Evolutionary conservation across 2,888 invertebrate species (phyloP), one percentile per base, ranked within the genome.

Genomic region (Sepioteuthis lessoniana): DNA sequence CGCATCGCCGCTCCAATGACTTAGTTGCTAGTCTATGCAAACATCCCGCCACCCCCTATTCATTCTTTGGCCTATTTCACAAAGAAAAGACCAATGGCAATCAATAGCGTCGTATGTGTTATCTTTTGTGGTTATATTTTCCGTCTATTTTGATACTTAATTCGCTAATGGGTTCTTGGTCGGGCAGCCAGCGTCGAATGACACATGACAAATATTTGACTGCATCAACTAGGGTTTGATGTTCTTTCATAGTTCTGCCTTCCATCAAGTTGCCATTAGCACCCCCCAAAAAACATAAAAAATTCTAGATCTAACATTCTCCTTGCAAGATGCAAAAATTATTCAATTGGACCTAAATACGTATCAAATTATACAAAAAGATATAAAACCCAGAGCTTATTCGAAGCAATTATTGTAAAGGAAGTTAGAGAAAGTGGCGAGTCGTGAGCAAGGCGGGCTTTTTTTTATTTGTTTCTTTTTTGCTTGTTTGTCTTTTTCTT

Each of bases 191-290:
- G 4, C 76, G n/a, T 16, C 76, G 76, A n/a, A 76, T 35, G 76
- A 35, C 76, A 76, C n/a, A 76, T 76, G n/a, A 76, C 76, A 76
- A 76, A 76, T 76, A 76, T 76, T 76, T 76, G 76, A 76, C 76
- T 19, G n/a, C 76, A 4, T 76, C 76, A n/a, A 76, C 76, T 76
- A n/a, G 76, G 76, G 10, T 76, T 76, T 76, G 76, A 76, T 76
- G 76, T 76, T 76, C 76, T n/a, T 76, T 76, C 76, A 76, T 76
- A 76, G 76, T 35, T 76, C 16, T 76, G n/a, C 76, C n/a, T n/a
- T 76, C 76, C 35, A 76, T 76, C 76, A 13, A 76, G 76, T 76
- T 35, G 76, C 76, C 76, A 76, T 76, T 76, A 76, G 76, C 76
- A 76, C 76, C 76, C 76, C 76, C 13, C n/a, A 60, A 5, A 55